Evolutionary conservation across 1,140 invertebrate genomes (phyloP), one percentile per base, ranked within the genome.

Genomic region (Tetraneura akinire): DNA sequence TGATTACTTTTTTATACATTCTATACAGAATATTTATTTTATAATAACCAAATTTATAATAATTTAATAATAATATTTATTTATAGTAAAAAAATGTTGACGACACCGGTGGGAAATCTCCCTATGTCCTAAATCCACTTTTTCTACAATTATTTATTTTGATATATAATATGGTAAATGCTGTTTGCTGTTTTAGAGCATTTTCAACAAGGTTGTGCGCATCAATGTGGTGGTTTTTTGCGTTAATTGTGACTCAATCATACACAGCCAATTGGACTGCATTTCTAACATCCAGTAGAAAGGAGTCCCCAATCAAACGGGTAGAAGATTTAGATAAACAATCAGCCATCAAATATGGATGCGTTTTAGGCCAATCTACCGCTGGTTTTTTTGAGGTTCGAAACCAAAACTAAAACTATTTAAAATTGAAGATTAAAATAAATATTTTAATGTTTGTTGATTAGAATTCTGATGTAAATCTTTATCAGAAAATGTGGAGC

Each of bases 221-320:
- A 14, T 91, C 91, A 1, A 96, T 96, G 89, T 98, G 96, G 96
- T 98, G 96, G 96, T 97, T 98, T 86, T 98, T 98, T 87, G 97
- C 96, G 0, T 88, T 98, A n/a, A 98, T 98, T 83, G 97, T 99
- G 91, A 98, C 98, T 84, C 98, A 96, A n/a, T 98, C 96, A 1
- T 98, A 98, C 87, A 99, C 97, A 37, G 97, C 97, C 45, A 98
- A 98, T 86, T 88, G 98, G 83, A 97, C 97, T 37, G 96, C 97
- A 32, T 98, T 99, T 86, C 87, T 99, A 4, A 99, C 97, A 1
- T 96, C 98, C 3, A 96, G 98, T 85, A 88, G 96, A 82, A 95
- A 98, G 91, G 94, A 97, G 85, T 95, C 95, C 0, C 95, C 96
- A 5, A 99, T 99, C 76, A 94, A 97, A 86, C 94, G 92, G 83